These are phyloP conservation scores for Notothenia rossii DNA, from an alignment of 2,113 vertebrate genomes.

Conservation along the genomic window DNA sequence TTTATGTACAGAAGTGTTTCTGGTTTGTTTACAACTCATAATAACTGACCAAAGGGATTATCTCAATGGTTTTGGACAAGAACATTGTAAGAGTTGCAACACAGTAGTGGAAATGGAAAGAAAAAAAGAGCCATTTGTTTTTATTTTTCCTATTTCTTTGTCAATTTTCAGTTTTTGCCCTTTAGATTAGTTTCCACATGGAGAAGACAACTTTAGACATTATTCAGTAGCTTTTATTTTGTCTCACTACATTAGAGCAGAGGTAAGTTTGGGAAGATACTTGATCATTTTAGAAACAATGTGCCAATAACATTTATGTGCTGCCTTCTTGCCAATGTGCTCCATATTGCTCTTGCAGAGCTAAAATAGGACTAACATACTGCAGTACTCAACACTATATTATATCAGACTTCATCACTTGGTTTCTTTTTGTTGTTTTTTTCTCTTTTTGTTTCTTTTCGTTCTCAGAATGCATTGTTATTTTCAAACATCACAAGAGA, in stretches of 20 bases:
- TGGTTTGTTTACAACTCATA: constrained; percentile 97
- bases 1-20: constrained; percentile 92
- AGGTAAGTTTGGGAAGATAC: constrained; percentile 73
- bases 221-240: constrained; percentile 62
- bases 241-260: constrained; percentile 64
- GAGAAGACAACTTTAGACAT: constrained; percentile 39
- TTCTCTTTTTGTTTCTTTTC: constrained; percentile 59
- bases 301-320: constrained; percentile 81
- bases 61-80: constrained; percentile 81
- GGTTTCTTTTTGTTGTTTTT: constrained; percentile 61
- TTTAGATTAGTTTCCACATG: constrained; percentile 51
- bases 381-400: constrained; percentile 83
- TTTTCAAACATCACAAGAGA: constrained; percentile 97
- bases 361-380: constrained; percentile 68
- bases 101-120: constrained; percentile 69
- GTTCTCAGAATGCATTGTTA: constrained; percentile 90
- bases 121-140: constrained; percentile 74
- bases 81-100: constrained; percentile 65
- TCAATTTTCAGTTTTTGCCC: constrained; percentile 48
- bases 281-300: constrained; percentile 79
- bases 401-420: constrained; percentile 89
- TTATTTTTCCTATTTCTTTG: constrained; percentile 54
- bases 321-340: constrained; percentile 79
- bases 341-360: constrained; percentile 79
- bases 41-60: constrained; percentile 95